Base-by-base conservation (phyloP, 2,113 vertebrate species). In the Felis chaus region DNA sequence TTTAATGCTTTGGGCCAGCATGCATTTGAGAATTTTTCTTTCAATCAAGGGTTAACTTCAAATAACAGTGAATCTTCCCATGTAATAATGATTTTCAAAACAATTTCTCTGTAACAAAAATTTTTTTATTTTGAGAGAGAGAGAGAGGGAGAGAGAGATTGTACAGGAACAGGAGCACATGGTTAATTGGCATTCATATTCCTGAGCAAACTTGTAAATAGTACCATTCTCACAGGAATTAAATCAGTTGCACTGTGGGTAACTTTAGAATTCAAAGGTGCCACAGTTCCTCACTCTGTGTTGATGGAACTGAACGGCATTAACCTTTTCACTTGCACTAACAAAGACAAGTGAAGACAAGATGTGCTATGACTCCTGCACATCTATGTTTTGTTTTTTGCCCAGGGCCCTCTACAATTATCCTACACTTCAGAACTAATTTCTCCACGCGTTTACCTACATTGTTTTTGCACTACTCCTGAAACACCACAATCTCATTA, bases 281-380 rank as follows among this genome's bases (percentile, higher is more conserved):
- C 97, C 97, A 96, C 94, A 65, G 95, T 98, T 97, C 97, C 95
- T 98, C 94, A 86, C 95, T 98, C 97, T 98, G 95, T 97, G 97
- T 97, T 98, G 98, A 99, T 61, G 4, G 98, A 98, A 98, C 97
- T 97, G 98, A 98, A 97, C 98, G 95, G 97, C 98, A 98, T 98
- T 99, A 99, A 99, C 99, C 99, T 99, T 99, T 99, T 99, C 99
- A 99, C 98, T 98, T 97, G 98, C 97, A 92, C 98, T 99, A 99
- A 99, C 98, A 98, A 98, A 99, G 98, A 99, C 98, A 98, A 99
- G 98, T 98, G 98, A 98, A 98, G 98, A 99, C 98, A 99, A 98
- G 98, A 98, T 98, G 97, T 94, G 97, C 98, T 98, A 96, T 97
- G 97, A 99, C 97, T 98, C 97, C 96, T 97, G 97, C 98, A 98